Conservation (phyloP, 2,797 vertebrate genomes). For the Choloepus didactylus region DNA sequence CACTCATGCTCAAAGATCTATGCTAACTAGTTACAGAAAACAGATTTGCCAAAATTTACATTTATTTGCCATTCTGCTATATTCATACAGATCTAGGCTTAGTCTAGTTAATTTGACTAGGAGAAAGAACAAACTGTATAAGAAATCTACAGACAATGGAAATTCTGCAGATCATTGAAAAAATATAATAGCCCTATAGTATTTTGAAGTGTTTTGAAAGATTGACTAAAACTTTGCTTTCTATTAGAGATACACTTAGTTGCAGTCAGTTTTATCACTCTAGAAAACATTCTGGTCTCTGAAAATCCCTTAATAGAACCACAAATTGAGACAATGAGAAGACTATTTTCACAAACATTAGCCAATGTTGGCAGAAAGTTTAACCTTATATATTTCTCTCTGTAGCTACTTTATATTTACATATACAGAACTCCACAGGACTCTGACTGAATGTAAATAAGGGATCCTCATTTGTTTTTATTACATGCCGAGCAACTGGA, state of each 20-base stretch:
- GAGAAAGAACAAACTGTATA: slow-evolving; percentile 41
- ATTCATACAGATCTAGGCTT: neutral
- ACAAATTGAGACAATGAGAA: neutral
- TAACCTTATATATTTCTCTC: neutral
- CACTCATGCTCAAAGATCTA: slow-evolving; percentile 29
- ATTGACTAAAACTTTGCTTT: neutral
- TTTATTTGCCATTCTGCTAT: neutral
- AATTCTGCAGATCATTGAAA: slow-evolving; percentile 1
- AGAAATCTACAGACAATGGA: neutral
- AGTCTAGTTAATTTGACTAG: slow-evolving; percentile 15
- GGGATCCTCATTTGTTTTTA: neutral
- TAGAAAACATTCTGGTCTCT: neutral
- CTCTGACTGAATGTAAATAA: neutral
- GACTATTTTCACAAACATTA: neutral
- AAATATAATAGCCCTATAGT: neutral
- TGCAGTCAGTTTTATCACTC: neutral
- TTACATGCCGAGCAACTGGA: neutral
- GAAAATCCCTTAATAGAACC: neutral
- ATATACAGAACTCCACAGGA: neutral
- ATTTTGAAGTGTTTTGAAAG: slow-evolving; percentile 7
- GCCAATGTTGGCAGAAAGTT: neutral
- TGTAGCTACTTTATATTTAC: neutral
- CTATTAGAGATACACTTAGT: neutral
- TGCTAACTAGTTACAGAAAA: neutral
- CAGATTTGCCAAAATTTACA: neutral